phyloP scores from a whole-genome alignment of 30 jellyfish, hydroid and myxozoan genomes.

The Aurelia sp. region DNA sequence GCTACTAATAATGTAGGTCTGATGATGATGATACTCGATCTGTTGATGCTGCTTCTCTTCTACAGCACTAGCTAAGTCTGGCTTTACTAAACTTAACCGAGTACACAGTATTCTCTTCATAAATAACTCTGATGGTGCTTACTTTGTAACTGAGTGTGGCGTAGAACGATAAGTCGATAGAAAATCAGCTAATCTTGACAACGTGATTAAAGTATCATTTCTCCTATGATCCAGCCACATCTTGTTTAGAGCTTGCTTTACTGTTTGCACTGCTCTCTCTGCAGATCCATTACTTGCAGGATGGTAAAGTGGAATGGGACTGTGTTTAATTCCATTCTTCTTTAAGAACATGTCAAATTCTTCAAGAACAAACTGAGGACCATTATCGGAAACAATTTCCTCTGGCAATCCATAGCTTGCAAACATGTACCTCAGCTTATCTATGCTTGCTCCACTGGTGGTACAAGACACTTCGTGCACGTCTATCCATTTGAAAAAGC shows the following conservation, averaged over 20 bases:
- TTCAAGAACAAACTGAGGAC: too few species aligned
- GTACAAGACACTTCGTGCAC: constrained; percentile 44
- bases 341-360: background rate
- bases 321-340: constrained; percentile 20
- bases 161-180: constrained; percentile 51
- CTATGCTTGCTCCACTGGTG: constrained; percentile 56
- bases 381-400: constrained; percentile 3
- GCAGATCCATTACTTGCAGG: constrained; percentile 44
- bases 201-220: constrained; percentile 29
- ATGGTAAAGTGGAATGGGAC: constrained; percentile 30
- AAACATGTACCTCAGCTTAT: constrained; percentile 32
- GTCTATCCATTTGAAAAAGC: constrained; percentile 57
- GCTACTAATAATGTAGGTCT: too few species aligned
- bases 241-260: constrained; percentile 42
- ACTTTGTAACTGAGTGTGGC: constrained; percentile 58
- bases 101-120: constrained; percentile 51
- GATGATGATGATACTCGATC: constrained; percentile 19
- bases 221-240: constrained; percentile 35
- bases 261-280: constrained; percentile 30
- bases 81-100: constrained; percentile 49
- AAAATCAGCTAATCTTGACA: constrained; percentile 40
- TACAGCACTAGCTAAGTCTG: background rate
- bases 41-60: constrained; percentile 62
- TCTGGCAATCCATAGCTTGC: constrained; percentile 58
- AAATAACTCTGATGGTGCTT: constrained; percentile 63